Evolutionary conservation across 2,888 invertebrate species (phyloP).

Genomic region (Eurytoma californica): DNA sequence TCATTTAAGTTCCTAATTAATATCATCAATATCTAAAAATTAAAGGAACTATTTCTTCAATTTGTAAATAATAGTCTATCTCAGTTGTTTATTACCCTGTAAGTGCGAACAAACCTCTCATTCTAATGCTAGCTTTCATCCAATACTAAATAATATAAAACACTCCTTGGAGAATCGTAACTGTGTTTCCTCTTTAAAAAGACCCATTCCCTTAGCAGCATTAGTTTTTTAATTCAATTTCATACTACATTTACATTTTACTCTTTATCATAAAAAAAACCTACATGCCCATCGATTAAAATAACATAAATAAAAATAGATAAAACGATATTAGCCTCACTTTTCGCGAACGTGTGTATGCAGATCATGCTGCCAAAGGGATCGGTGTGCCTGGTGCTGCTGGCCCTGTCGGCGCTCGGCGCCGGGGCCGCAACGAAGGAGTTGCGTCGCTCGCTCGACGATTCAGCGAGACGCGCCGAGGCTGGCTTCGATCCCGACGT

Average conservation of each 20-base stretch:
- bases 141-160: too few relatives aligned
- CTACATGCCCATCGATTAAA: background rate
- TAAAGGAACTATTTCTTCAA: too few relatives aligned
- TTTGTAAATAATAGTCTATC: too few relatives aligned
- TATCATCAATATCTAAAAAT: too few relatives aligned
- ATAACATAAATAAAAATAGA: background rate
- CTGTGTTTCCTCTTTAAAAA: background rate
- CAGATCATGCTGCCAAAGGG: conserved; percentile 67
- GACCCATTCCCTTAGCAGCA: background rate
- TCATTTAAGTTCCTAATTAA: too few relatives aligned
- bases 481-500: conserved; percentile 76
- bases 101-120: too few relatives aligned
- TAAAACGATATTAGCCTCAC: too few relatives aligned
- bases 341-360: background rate
- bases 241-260: too few relatives aligned
- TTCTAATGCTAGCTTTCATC: too few relatives aligned
- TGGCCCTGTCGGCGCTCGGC: conserved; percentile 50
- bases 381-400: conserved; percentile 61
- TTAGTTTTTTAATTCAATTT: background rate
- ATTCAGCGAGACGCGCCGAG: background rate
- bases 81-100: too few relatives aligned
- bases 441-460: background rate
- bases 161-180: too few relatives aligned
- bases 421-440: conserved; percentile 1
- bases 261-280: background rate